phyloP scores from a whole-genome alignment of 2,888 invertebrate genomes.

The Nephrotoma flavescens region DNA sequence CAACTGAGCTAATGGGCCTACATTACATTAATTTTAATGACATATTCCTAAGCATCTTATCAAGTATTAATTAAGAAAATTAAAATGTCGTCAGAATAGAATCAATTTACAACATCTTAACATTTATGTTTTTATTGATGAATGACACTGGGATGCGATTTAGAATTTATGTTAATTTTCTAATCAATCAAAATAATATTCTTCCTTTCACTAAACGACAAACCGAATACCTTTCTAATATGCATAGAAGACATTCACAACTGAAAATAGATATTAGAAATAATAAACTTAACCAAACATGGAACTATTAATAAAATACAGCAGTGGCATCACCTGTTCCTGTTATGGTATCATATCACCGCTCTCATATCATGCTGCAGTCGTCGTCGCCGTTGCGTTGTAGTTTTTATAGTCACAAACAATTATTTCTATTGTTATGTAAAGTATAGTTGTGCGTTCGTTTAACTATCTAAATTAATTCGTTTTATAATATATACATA shows the following conservation, averaged over 20 bases:
- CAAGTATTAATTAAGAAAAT: background rate
- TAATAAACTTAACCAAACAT: background rate
- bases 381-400: background rate
- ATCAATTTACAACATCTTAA: background rate
- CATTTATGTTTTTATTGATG: background rate
- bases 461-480: background rate
- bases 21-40: too few species aligned
- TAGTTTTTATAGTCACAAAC: background rate
- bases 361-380: background rate
- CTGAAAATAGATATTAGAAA: background rate
- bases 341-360: background rate
- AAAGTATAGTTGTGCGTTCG: background rate
- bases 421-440: background rate
- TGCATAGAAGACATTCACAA: background rate
- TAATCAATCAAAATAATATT: background rate
- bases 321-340: background rate
- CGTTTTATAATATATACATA: background rate
- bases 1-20: slow-evolving; percentile 34
- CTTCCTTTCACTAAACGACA: background rate
- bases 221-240: background rate
- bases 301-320: background rate
- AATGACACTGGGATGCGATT: background rate
- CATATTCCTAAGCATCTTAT: background rate
- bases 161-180: background rate
- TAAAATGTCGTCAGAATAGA: background rate